Evolutionary conservation across 2,113 vertebrate genomes (phyloP).

Genomic region (Caloenas nicobarica): DNA sequence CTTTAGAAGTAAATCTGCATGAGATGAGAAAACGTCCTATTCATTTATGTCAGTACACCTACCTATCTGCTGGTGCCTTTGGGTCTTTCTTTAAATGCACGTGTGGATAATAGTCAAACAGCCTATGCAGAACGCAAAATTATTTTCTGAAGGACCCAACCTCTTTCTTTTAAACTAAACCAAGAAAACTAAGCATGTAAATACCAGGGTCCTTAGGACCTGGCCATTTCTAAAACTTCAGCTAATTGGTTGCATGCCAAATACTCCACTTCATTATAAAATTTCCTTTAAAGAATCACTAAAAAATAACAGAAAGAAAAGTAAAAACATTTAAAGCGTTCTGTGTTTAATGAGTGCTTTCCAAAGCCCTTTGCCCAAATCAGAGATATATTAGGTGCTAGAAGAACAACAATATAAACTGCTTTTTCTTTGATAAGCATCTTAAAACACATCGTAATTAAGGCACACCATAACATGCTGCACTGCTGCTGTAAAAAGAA

Average conservation of each 20-base stretch:
- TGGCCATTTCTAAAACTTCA: slow-evolving; percentile 21
- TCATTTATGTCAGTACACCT: neutral
- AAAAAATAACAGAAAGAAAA: neutral
- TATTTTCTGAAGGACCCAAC: neutral
- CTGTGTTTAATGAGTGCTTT: neutral
- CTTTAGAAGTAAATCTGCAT: neutral
- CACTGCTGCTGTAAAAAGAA: neutral
- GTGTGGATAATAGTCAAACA: neutral
- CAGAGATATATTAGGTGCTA: neutral
- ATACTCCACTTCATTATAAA: slow-evolving; percentile 5
- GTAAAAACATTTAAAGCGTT: neutral
- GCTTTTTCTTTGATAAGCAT: slow-evolving; percentile 26
- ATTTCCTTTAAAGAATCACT: neutral
- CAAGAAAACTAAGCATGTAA: neutral
- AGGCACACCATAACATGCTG: neutral
- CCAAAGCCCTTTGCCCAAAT: neutral
- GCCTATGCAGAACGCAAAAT: neutral
- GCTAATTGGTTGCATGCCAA: neutral
- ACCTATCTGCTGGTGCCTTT: neutral
- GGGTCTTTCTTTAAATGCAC: neutral
- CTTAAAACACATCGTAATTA: neutral
- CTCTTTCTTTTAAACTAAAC: neutral
- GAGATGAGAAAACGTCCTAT: neutral
- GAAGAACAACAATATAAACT: neutral
- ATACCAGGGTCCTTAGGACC: neutral